Base-by-base conservation (phyloP, 2,113 vertebrate species). In the Phasianus colchicus region DNA sequence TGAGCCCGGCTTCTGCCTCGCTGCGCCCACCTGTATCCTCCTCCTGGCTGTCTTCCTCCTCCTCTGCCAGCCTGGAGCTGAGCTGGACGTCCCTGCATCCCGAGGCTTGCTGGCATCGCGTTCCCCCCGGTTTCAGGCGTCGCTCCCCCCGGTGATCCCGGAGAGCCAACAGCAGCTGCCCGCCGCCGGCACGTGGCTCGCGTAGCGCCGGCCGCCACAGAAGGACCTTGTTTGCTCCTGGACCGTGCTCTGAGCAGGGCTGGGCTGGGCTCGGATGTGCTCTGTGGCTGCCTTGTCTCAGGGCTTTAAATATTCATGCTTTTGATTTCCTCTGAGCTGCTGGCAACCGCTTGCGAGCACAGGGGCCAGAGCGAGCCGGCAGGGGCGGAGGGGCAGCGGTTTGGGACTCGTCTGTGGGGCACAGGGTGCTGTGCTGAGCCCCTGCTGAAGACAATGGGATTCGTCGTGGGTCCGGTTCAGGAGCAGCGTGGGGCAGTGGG, bases 271-370 rank as follows among this genome's bases (percentile, higher is more conserved):
- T 58, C 60, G 77, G 55, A 18, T 30, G 72, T 70, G 60, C 61
- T 78, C 64, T 55, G 83, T 69, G 81, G 76, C 72, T 86, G 91
- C 93, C 87, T 90, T 55, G 73, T 87, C 88, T 83, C 89, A 3
- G 6, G 48, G 64, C 89, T 86, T 94, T 93, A 92, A 93, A 96
- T 95, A 95, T 94, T 93, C 77, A 92, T 92, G 92, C 64, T 52
- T 48, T 70, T 83, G 83, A 66, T 83, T 93, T 88, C 71, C 86
- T 93, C 40, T 10, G 63, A 66, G 64, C 64, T 66, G 40, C 40
- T 22, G 64, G 64, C 40, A 13, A 32, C 40, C 42, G 64, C 64
- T 45, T 32, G 40, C 40, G 64, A 66, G 64, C 29, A 9, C 42
- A 19, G 64, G 64, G 63, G 40, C 64, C 25, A 9, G 40, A 66